These are phyloP conservation scores for Helogale parvula DNA, from an alignment of 2,113 vertebrate species.

Conservation along the genomic window DNA sequence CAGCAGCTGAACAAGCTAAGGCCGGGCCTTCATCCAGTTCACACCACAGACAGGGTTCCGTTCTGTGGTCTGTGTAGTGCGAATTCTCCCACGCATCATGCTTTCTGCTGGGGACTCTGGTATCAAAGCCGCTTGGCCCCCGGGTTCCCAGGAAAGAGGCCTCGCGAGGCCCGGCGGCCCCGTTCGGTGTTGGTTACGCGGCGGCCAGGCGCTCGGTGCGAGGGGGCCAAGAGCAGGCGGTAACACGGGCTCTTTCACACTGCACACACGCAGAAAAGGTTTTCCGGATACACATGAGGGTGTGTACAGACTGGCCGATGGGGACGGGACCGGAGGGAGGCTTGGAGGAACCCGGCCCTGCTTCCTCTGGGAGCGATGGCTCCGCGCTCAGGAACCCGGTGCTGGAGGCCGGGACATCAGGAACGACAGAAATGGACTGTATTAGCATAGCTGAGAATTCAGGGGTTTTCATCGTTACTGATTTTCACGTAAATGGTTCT, in stretches of 20 bases:
- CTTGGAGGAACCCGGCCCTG: neutral
- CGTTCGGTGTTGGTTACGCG: fast-evolving
- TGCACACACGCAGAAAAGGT: neutral
- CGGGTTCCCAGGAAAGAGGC: neutral
- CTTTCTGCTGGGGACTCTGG: neutral
- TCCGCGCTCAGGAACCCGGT: too few species aligned
- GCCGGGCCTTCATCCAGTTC: too few species aligned
- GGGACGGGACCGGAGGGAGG: too few species aligned
- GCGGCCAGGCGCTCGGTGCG: fast-evolving
- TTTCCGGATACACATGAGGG: neutral
- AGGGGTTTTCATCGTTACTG: neutral
- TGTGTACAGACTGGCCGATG: fast-evolving
- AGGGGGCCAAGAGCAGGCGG: neutral
- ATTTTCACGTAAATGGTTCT: neutral
- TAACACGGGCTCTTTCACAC: neutral
- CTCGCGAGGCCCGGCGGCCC: fast-evolving
- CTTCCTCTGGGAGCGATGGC: neutral
- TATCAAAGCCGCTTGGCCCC: neutral
- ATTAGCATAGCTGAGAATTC: fast-evolving
- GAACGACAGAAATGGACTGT: fast-evolving
- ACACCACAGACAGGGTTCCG: neutral
- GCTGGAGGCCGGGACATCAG: fast-evolving
- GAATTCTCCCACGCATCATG: neutral
- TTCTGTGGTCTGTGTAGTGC: neutral
- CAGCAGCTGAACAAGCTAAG: neutral